These are phyloP conservation scores for Sarcophaga variegata DNA, from an alignment of 2,888 invertebrate genomes.

Conservation along the genomic window DNA sequence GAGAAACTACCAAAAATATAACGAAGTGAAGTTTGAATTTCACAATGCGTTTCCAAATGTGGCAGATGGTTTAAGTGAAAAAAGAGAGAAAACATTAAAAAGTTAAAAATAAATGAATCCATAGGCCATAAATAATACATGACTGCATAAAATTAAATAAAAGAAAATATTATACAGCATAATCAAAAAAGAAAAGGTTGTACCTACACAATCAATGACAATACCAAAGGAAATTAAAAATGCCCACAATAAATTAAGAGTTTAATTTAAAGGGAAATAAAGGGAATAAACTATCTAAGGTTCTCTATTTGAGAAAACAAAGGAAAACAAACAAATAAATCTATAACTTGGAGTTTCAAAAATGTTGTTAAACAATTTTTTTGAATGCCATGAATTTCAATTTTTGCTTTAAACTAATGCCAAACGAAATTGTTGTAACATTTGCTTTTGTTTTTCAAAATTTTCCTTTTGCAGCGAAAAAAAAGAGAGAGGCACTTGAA, in stretches of 20 bases:
- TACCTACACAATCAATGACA: background rate
- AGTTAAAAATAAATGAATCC: constrained; percentile 25
- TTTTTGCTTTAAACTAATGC: background rate
- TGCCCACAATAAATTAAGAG: background rate
- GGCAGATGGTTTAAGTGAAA: constrained; percentile 34
- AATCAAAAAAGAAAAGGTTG: background rate
- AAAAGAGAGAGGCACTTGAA: background rate
- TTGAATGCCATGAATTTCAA: constrained; percentile 4
- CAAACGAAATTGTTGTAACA: background rate
- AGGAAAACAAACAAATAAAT: no score
- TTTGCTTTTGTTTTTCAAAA: background rate
- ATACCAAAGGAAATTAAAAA: background rate
- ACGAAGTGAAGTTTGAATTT: background rate
- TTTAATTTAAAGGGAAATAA: no score
- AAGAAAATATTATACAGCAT: constrained; percentile 20
- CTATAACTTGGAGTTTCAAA: no score
- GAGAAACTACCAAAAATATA: constrained; percentile 12
- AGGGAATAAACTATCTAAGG: no score
- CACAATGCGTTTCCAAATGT: background rate
- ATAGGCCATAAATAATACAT: constrained; percentile 59
- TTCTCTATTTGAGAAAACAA: no score
- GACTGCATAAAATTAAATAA: constrained; percentile 54
- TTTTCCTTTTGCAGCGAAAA: background rate
- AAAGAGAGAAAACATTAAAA: background rate
- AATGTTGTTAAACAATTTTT: no score